Percentiles rank a stretch among this genome's conserved stretches.
Evolutionary conservation across 35 echinoderm and acorn worm genomes (phyloP).

Genomic region (Heliocidaris tuberculata): DNA sequence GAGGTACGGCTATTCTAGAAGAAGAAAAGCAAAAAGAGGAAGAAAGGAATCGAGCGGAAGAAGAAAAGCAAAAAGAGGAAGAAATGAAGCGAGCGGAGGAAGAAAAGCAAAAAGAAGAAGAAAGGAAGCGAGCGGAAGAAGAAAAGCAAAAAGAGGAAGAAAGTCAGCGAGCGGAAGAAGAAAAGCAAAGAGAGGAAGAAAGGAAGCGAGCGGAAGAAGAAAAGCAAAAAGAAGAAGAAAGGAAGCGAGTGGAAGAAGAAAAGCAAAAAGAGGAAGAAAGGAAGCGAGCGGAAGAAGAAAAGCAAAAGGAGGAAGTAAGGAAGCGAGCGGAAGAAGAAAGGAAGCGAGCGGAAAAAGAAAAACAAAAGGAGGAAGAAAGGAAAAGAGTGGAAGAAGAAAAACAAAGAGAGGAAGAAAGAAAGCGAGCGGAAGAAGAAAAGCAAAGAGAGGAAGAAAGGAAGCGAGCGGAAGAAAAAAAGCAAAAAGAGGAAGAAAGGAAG

Average conservation of each 20-base stretch:
- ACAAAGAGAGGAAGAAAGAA: neutral
- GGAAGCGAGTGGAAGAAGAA: too few relatives aligned
- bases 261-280: too few relatives aligned
- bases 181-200: neutral
- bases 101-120: neutral
- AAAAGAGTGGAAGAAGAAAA: neutral
- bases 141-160: neutral
- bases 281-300: neutral
- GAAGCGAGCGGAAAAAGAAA: neutral
- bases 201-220: too few relatives aligned
- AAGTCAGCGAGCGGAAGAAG: neutral
- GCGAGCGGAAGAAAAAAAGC: neutral
- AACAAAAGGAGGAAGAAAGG: neutral
- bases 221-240: too few relatives aligned
- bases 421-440: neutral
- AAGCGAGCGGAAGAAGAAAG: neutral
- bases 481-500: neutral
- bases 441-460: neutral
- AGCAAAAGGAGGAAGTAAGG: neutral
- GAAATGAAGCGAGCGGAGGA: neutral
- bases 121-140: neutral
- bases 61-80: too few relatives aligned
- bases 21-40: too few relatives aligned
- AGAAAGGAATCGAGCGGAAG: too few relatives aligned
- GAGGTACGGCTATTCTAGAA: neutral